These are phyloP conservation scores for Fringilla coelebs DNA, from an alignment of 2,797 vertebrate species.

Conservation along the genomic window DNA sequence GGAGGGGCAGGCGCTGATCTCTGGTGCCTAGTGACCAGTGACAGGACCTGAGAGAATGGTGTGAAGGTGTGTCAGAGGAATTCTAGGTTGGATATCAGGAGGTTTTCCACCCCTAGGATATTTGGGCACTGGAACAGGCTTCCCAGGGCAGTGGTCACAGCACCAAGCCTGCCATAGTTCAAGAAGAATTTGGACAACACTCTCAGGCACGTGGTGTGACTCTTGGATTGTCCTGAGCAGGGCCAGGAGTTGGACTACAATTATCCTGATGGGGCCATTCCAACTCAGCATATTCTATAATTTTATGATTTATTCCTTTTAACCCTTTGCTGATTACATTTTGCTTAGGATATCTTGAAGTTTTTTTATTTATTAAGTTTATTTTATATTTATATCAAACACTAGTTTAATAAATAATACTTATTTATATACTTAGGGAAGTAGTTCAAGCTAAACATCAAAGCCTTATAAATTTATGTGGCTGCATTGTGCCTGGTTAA, in stretches of 20 bases:
- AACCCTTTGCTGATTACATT: neutral
- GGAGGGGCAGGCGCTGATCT: neutral
- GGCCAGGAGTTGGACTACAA: neutral
- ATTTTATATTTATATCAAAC: neutral
- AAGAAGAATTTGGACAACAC: neutral
- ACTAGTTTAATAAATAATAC: neutral
- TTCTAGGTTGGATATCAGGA: neutral
- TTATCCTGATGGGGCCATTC: neutral
- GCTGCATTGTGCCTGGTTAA: neutral
- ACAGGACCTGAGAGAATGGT: neutral
- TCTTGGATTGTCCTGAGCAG: neutral
- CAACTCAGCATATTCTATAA: neutral
- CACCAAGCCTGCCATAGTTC: neutral
- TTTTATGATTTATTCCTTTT: neutral
- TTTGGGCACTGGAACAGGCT: neutral
- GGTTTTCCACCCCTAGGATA: neutral
- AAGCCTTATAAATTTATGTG: neutral
- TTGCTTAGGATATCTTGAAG: neutral
- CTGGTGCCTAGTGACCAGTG: neutral
- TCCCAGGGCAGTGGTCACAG: neutral
- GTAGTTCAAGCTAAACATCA: neutral
- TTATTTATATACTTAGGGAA: no score
- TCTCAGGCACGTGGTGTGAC: neutral
- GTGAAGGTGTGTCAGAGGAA: neutral
- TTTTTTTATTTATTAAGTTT: neutral